These are phyloP conservation scores for Cosmorhoe ocellata DNA, from an alignment of 2,888 invertebrate species.

Conservation along the genomic window DNA sequence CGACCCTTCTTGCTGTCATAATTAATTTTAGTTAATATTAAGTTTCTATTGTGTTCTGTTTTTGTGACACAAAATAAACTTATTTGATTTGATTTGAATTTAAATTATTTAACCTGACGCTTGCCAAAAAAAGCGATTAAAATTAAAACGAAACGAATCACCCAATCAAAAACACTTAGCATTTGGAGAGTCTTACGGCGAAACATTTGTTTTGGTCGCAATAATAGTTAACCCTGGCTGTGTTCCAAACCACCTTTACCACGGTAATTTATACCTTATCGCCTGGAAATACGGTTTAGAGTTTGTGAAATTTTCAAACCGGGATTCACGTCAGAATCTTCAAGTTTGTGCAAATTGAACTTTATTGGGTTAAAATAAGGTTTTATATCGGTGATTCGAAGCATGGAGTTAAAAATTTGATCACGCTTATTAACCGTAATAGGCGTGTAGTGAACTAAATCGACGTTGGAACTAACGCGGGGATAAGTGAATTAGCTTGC, in stretches of 20 bases:
- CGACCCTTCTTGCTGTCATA: no score
- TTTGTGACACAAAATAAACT: no score
- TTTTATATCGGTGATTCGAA: neutral
- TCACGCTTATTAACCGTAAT: slow-evolving; percentile 37
- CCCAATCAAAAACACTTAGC: slow-evolving; percentile 38
- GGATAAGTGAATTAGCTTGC: slow-evolving; percentile 10
- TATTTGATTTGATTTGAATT: no score
- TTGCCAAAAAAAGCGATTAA: slow-evolving; percentile 18
- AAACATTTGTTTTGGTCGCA: slow-evolving; percentile 39
- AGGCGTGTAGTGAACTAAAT: slow-evolving; percentile 28
- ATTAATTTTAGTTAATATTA: no score
- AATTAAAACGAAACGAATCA: slow-evolving; percentile 28
- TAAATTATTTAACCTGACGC: slow-evolving; percentile 1
- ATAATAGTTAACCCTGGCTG: slow-evolving; percentile 37
- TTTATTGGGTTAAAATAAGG: slow-evolving; percentile 16
- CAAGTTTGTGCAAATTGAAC: slow-evolving; percentile 7
- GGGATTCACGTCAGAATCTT: neutral
- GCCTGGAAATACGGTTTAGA: slow-evolving; percentile 10
- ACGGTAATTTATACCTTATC: slow-evolving; percentile 12
- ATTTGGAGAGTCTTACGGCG: slow-evolving; percentile 29
- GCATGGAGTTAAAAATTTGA: slow-evolving; percentile 32
- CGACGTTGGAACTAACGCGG: slow-evolving; percentile 16
- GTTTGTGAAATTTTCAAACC: neutral
- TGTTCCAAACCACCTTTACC: slow-evolving; percentile 32
- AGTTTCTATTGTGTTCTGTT: no score